Conservation (phyloP, 1,140 invertebrate genomes). For the Centruroides vittatus region DNA sequence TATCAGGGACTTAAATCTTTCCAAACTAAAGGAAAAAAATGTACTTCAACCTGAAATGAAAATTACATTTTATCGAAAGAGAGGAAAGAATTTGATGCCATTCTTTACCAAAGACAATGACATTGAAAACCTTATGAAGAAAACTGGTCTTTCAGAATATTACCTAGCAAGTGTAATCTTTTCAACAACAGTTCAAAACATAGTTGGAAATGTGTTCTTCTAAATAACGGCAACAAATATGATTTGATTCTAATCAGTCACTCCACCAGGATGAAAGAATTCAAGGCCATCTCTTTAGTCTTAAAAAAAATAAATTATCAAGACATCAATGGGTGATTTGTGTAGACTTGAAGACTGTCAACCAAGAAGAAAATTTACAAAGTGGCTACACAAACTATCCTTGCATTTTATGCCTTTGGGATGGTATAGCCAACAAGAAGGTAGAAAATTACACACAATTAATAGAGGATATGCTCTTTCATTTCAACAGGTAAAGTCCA, state of each 20-base stretch:
- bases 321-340: conserved; percentile 23
- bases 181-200: background rate
- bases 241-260: conserved; percentile 14
- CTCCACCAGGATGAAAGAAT: conserved; percentile 23
- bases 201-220: background rate
- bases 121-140: background rate
- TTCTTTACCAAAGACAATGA: too few relatives aligned
- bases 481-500: too few relatives aligned
- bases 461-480: too few relatives aligned
- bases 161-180: background rate
- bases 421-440: conserved; percentile 23
- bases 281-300: conserved; percentile 22
- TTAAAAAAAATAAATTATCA: conserved; percentile 23
- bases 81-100: background rate
- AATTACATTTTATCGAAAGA: conserved; percentile 1
- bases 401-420: conserved; percentile 31
- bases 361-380: too few relatives aligned
- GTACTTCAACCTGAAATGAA: background rate
- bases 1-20: background rate
- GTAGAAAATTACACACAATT: too few relatives aligned
- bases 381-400: conserved; percentile 30
- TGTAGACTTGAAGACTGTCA: conserved; percentile 18
- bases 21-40: background rate
- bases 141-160: conserved; percentile 2
- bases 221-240: background rate